These are phyloP conservation scores for Chromoteleia sp. DNA, from an alignment of 2,888 invertebrate genomes.

Conservation along the genomic window DNA sequence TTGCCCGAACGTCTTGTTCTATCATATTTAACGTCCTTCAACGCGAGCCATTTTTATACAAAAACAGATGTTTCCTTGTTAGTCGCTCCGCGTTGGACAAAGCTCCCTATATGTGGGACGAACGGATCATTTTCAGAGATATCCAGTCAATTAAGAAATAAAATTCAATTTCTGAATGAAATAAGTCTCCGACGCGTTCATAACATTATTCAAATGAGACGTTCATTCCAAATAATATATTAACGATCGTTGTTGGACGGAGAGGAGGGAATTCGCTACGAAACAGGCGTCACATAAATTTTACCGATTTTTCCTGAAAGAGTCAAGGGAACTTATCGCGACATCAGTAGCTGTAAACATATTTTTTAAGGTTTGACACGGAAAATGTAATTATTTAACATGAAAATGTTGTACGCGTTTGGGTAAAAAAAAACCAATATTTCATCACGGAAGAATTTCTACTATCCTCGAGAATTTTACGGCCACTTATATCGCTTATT, in stretches of 20 bases:
- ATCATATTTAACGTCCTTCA: slow-evolving; percentile 50
- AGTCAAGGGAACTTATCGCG: slow-evolving; percentile 27
- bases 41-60: slow-evolving; percentile 34
- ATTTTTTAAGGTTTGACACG: slow-evolving; percentile 37
- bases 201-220: slow-evolving; percentile 52
- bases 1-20: slow-evolving; percentile 35
- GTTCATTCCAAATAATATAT: slow-evolving; percentile 42
- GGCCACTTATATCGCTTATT: slow-evolving; percentile 16
- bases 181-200: slow-evolving; percentile 23
- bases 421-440: slow-evolving; percentile 28
- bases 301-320: slow-evolving; percentile 32
- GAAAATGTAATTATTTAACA: slow-evolving; percentile 32
- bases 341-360: slow-evolving; percentile 57
- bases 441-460: slow-evolving; percentile 29
- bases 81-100: slow-evolving; percentile 44
- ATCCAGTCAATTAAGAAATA: slow-evolving; percentile 58
- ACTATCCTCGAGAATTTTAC: slow-evolving; percentile 33
- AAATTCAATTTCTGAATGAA: slow-evolving; percentile 46
- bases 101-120: slow-evolving; percentile 36
- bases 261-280: background rate
- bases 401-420: slow-evolving; percentile 25
- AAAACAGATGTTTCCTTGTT: slow-evolving; percentile 62
- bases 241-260: slow-evolving; percentile 16
- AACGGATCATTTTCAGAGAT: slow-evolving; percentile 31
- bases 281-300: slow-evolving; percentile 33